Evolutionary conservation across 2,797 vertebrate genomes (phyloP), one percentile per base, ranked within the genome.

Genomic region (Denticeps clupeoides): DNA sequence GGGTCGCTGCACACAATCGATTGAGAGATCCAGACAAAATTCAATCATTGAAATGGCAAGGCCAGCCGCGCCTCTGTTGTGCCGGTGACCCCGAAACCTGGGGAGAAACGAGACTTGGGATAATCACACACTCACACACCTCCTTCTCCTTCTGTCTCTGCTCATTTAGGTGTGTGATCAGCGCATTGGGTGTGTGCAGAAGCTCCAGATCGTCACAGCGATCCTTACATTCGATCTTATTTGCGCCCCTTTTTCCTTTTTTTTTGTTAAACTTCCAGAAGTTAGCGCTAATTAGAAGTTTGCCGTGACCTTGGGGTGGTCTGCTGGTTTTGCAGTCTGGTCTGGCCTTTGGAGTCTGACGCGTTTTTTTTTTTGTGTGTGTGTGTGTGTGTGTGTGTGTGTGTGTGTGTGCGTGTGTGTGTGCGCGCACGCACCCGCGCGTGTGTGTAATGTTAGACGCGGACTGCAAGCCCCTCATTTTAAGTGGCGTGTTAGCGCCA

Each of bases 41-140:
- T 79, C 75, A 83, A 75, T 78, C 77, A 78, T 70, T 77, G 75
- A 83, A 76, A 81, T 64, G 70, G 76, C 75, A 75, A 62, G 65
- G 62, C 68, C 70, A 53, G 71, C 68, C 67, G 47, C 56, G 55
- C 58, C 63, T 64, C 60, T 69, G 65, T 63, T 67, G 62, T 65
- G 45, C 47, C 56, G 18, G 40, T 70, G 80, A 85, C 78, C 80
- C 74, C 47, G 67, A 68, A 78, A 71, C 71, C 72, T 54, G 55
- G 51, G 58, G 71, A 55, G 61, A 52, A 27, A 64, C 64, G 62
- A 69, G 59, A 69, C 59, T n/a, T 58, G 55, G 62, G 67, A 75
- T 77, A 78, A 82, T 79, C 76, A 69, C 63, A 67, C 57, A 57
- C 72, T 76, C 71, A 63, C 62, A n/a, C 65, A 2, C 63, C 59